Evolutionary conservation across 2,113 vertebrate genomes (phyloP).

Genomic region (Vicugna pacos): DNA sequence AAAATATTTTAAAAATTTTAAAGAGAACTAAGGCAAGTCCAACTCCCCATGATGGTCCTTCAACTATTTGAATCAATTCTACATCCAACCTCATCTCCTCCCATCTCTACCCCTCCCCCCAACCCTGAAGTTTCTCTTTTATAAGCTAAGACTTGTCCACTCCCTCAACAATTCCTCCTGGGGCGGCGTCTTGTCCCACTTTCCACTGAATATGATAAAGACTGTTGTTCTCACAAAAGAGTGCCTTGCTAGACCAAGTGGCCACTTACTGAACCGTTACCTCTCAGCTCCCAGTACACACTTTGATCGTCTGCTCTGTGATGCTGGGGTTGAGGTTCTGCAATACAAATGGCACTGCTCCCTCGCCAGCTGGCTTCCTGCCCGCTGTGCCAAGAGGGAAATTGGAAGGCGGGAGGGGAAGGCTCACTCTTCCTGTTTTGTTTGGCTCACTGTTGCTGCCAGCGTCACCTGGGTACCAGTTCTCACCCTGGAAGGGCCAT

Average conservation of each 20-base stretch:
- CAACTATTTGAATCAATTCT: not conserved
- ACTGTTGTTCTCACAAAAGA: not conserved
- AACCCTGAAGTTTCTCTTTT: not conserved
- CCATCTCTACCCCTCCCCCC: not conserved
- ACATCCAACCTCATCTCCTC: not conserved
- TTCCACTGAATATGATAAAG: not conserved
- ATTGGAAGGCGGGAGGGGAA: not conserved
- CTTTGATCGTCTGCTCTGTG: not conserved
- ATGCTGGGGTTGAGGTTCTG: not conserved
- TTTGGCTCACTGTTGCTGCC: not conserved
- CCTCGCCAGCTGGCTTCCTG: not conserved
- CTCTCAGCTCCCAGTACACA: not conserved
- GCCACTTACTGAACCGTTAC: not conserved
- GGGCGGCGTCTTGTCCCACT: not conserved
- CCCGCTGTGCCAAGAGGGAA: not conserved
- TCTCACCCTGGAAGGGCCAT: not conserved
- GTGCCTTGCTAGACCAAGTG: not conserved
- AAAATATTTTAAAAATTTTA: too few species aligned
- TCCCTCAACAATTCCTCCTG: not conserved
- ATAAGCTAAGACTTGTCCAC: not conserved
- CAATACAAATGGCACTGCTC: not conserved
- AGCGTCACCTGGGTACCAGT: accelerated
- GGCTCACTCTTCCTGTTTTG: not conserved
- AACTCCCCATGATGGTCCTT: not conserved
- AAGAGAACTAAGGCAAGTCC: not conserved